Conservation (phyloP, 1,140 invertebrate species). For the Bradynema listronoti region DNA sequence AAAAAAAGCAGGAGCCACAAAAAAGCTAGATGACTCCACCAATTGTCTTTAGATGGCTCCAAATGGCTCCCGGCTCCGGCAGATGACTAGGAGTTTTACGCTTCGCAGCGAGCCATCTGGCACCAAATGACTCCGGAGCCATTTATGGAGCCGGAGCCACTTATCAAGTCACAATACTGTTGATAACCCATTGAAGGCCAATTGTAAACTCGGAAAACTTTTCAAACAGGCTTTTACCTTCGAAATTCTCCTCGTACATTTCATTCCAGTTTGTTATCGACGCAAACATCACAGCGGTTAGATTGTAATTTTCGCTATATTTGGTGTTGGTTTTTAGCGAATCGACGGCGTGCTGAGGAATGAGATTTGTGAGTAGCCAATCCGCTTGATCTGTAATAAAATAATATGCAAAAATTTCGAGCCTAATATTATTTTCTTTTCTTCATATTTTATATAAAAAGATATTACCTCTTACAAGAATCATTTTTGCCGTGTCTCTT, state of each 20-base stretch:
- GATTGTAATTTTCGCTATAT: conserved; percentile 87
- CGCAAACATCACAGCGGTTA: conserved; percentile 86
- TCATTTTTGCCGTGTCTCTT: conserved; percentile 72
- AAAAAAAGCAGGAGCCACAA: no score
- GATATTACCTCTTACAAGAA: conserved; percentile 31
- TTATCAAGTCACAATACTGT: no score
- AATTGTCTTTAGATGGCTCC: no score
- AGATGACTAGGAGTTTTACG: no score
- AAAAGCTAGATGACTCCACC: no score
- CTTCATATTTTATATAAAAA: conserved; percentile 28
- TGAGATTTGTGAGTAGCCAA: conserved; percentile 89
- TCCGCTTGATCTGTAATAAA: conserved; percentile 71
- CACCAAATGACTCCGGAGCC: no score
- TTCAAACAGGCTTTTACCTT: conserved; percentile 54
- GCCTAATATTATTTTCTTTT: conserved; percentile 56
- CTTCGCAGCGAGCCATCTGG: no score
- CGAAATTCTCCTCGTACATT: conserved; percentile 68
- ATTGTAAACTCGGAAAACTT: no score
- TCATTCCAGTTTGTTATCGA: conserved; percentile 93
- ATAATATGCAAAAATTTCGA: conserved; percentile 70
- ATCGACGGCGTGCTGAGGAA: conserved; percentile 85
- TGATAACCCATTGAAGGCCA: no score
- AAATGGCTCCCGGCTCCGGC: no score
- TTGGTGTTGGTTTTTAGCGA: conserved; percentile 82
- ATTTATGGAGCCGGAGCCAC: no score